phyloP scores from a whole-genome alignment of 1,140 invertebrate species.

The Phenacoccus solenopsis region DNA sequence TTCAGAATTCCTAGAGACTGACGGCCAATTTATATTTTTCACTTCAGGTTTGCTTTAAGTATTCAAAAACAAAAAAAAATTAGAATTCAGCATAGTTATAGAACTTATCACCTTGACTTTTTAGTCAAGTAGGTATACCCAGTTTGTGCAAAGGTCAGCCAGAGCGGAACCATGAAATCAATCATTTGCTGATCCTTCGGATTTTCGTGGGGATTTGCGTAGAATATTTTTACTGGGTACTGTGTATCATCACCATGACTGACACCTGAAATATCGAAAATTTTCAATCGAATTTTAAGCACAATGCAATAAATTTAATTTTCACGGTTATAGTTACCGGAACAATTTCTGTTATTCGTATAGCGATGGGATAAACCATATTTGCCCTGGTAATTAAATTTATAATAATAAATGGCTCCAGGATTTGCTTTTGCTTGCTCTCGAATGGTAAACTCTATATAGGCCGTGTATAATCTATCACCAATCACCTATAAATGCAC shows the following conservation, averaged over 20 bases:
- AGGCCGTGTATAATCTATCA: conserved; percentile 26
- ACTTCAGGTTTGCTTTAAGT: background rate
- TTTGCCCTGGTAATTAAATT: conserved; percentile 25
- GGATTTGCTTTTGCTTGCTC: conserved; percentile 22
- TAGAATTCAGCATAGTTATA: too few relatives aligned
- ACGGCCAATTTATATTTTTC: background rate
- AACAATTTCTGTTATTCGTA: background rate
- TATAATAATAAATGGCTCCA: conserved; percentile 27
- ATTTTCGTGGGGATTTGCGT: conserved; percentile 22
- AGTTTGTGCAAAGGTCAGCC: conserved; percentile 23
- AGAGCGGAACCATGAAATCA: conserved; percentile 24
- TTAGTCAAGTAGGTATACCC: conserved; percentile 23
- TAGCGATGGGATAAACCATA: conserved; percentile 21
- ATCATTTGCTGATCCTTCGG: conserved; percentile 21
- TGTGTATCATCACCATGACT: conserved; percentile 25
- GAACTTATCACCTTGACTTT: too few relatives aligned
- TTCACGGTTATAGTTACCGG: too few relatives aligned
- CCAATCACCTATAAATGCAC: conserved; percentile 24
- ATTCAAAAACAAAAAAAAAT: too few relatives aligned
- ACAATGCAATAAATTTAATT: too few relatives aligned
- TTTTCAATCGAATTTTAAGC: too few relatives aligned
- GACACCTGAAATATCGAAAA: conserved; percentile 20
- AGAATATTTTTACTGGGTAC: conserved; percentile 22
- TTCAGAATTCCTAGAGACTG: background rate
- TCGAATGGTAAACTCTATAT: conserved; percentile 23